Conservation (phyloP, 2,888 invertebrate genomes). For the Agrochola litura region DNA sequence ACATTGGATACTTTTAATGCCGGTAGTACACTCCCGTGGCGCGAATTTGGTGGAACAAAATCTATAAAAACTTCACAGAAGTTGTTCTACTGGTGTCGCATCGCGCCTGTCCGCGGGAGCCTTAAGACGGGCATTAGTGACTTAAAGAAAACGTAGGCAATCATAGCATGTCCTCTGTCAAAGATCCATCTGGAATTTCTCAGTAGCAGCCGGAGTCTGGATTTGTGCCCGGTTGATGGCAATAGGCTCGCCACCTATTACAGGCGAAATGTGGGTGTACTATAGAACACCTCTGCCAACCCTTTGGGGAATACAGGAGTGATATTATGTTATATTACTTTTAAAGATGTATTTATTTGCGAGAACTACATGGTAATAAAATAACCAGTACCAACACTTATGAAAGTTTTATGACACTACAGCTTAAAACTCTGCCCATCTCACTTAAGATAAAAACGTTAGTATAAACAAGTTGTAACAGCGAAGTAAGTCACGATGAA, state of each 20-base stretch:
- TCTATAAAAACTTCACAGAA: too few relatives aligned
- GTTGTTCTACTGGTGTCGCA: too few relatives aligned
- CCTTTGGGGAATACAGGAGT: neutral
- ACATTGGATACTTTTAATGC: too few relatives aligned
- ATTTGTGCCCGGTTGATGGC: too few relatives aligned
- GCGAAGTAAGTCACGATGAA: conserved; percentile 25
- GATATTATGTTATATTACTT: neutral
- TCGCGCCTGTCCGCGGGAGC: too few relatives aligned
- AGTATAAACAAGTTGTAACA: conserved; percentile 24
- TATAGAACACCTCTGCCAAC: neutral
- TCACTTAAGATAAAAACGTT: conserved; percentile 5
- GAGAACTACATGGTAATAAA: neutral
- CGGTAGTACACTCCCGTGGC: too few relatives aligned
- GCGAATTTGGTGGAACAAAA: too few relatives aligned
- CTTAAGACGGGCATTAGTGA: neutral
- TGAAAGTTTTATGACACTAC: neutral
- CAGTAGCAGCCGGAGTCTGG: neutral
- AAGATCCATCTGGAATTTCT: neutral
- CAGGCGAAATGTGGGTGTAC: neutral
- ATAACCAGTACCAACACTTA: neutral
- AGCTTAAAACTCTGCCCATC: conserved; percentile 20
- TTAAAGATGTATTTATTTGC: neutral
- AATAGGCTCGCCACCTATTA: neutral
- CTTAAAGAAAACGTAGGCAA: neutral
- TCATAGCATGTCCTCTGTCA: neutral